A percentile compares a stretch with the other conserved stretches of the same genome.
Evolutionary conservation across 1,140 invertebrate genomes (phyloP).

Genomic region (Goniozus legneri): DNA sequence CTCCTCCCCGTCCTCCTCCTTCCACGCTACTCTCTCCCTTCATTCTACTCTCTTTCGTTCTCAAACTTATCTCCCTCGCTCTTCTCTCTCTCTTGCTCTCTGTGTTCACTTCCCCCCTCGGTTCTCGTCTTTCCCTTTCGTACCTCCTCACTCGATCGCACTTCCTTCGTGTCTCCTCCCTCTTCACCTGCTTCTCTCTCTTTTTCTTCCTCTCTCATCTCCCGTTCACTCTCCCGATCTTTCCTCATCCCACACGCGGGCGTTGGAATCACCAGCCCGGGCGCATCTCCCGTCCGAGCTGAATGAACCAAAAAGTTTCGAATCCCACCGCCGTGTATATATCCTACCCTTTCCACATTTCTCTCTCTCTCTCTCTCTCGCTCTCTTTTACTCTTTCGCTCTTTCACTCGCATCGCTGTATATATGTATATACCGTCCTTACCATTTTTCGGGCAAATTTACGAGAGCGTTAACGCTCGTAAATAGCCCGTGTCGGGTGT

Average conservation of each 20-base stretch:
- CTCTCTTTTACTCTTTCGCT: too few species aligned
- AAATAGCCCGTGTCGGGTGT: too few species aligned
- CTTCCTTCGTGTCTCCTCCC: conserved; percentile 9
- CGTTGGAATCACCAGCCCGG: conserved; percentile 1
- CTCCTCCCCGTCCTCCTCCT: conserved; percentile 11
- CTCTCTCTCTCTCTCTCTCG: too few species aligned
- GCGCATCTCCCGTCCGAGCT: not conserved
- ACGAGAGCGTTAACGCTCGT: too few species aligned
- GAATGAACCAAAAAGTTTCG: too few species aligned
- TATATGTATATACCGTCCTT: too few species aligned
- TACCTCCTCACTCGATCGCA: not conserved
- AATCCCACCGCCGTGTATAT: too few species aligned
- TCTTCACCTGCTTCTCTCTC: not conserved
- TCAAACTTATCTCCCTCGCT: too few species aligned
- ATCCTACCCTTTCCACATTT: too few species aligned
- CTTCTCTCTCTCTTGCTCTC: conserved; percentile 1
- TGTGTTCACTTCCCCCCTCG: conserved; percentile 4
- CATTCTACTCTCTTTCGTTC: too few species aligned
- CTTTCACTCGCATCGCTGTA: too few species aligned
- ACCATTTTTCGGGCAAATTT: too few species aligned
- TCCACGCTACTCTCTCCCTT: conserved; percentile 2
- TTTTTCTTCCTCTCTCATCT: conserved; percentile 22
- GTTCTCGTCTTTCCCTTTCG: conserved; percentile 1
- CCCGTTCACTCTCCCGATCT: conserved; percentile 9
- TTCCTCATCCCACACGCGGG: conserved; percentile 9